These are phyloP conservation scores for Pseudocheirus occidentalis DNA, from an alignment of 2,797 vertebrate genomes.

Conservation along the genomic window DNA sequence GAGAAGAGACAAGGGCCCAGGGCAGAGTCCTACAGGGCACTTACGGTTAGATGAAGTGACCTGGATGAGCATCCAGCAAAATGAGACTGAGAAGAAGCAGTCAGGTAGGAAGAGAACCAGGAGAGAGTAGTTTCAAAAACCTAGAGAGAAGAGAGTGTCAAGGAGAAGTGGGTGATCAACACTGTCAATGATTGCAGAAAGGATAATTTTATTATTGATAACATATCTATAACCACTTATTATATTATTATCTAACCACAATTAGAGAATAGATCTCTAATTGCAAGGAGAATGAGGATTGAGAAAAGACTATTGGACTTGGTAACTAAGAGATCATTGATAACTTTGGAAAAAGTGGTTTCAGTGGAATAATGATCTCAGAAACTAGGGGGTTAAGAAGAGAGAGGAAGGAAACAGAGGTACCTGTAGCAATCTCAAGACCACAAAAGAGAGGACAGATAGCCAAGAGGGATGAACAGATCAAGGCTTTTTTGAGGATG, in stretches of 20 bases:
- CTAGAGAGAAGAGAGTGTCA: not conserved
- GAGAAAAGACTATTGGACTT: not conserved
- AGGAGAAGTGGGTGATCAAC: not conserved
- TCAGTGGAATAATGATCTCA: not conserved
- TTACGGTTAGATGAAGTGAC: not conserved
- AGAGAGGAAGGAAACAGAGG: not conserved
- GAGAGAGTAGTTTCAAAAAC: not conserved
- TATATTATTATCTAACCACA: too few relatives aligned
- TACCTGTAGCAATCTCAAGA: not conserved
- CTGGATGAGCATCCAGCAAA: not conserved
- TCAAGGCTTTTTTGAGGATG: not conserved
- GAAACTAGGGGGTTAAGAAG: not conserved
- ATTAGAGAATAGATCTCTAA: too few relatives aligned
- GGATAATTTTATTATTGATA: too few relatives aligned
- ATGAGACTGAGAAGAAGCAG: not conserved
- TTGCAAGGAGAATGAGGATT: not conserved
- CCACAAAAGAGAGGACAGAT: not conserved
- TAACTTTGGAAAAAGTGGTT: not conserved
- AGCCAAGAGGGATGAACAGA: not conserved
- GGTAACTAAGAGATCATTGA: not conserved
- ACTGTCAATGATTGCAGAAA: not conserved
- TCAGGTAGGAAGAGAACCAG: not conserved
- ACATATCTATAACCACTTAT: too few relatives aligned
- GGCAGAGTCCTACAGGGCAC: not conserved
- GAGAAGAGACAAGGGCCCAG: not conserved